Conservation (phyloP, 2,113 vertebrate genomes). For the Camarhynchus parvulus region DNA sequence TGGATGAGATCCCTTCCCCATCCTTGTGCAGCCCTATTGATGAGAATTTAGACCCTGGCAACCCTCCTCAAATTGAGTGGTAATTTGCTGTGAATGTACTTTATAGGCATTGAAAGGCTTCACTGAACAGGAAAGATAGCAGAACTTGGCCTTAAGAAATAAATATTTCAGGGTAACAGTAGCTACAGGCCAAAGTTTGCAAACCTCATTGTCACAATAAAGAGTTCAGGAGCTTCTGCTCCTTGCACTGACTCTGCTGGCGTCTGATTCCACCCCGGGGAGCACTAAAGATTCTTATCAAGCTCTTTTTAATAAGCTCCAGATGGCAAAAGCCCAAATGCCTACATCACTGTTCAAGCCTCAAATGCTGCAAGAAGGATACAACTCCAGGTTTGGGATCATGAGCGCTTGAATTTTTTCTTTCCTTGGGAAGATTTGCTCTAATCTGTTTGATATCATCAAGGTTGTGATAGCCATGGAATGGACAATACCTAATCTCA, state of each 20-base stretch:
- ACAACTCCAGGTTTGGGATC: conserved; percentile 1
- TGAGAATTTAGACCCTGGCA: conserved; percentile 6
- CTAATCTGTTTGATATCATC: background rate
- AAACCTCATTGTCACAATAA: conserved; percentile 53
- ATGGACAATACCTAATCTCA: background rate
- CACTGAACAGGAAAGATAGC: conserved; percentile 10
- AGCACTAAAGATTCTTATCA: conserved; percentile 66
- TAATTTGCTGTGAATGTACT: conserved; percentile 5
- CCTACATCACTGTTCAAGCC: conserved; percentile 47
- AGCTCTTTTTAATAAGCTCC: conserved; percentile 62
- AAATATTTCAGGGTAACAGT: conserved; percentile 61
- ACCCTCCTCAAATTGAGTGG: background rate
- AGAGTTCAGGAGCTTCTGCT: conserved; percentile 63
- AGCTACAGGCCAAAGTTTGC: conserved; percentile 59
- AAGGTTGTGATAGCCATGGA: background rate
- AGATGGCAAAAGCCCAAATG: conserved; percentile 60
- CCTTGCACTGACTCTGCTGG: conserved; percentile 40
- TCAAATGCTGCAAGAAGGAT: conserved; percentile 1
- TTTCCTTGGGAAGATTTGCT: conserved; percentile 15
- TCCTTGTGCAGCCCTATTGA: background rate
- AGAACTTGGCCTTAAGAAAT: conserved; percentile 49
- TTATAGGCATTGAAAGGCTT: background rate
- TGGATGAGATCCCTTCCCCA: background rate
- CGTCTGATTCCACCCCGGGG: conserved; percentile 52
- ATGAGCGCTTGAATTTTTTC: background rate